Base-by-base conservation (phyloP, 2,888 invertebrate species). In the Helobdella robusta region DNA sequence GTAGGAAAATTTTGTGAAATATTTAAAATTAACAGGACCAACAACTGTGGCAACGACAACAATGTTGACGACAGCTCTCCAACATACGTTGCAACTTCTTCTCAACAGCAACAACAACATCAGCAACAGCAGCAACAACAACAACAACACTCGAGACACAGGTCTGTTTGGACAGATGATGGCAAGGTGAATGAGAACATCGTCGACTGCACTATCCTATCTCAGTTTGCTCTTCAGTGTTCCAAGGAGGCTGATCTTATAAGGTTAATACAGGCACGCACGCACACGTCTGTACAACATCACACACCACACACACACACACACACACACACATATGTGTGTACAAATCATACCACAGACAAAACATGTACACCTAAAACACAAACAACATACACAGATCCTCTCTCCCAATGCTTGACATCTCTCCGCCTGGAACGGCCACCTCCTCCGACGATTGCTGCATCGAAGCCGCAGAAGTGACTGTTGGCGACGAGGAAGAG, bases 361-460 rank as follows among this genome's bases (percentile, higher is more conserved):
- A 25, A 30, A 34, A 59, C 11, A 4, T 6, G 20, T 30, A 58
- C 64, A 40, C 34, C n/a, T 25, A 4, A 5, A 50, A n/a, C 50
- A 50, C 50, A 50, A 6, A 4, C 5, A 50, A 4, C 5, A 50
- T 25, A 54, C 23, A 52, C 30, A 15, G 30, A 63, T 15, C 20
- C 50, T 6, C 59, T 28, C 59, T 20, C 8, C 8, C 15, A 11
- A n/a, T 28, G 28, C 5, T n/a, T 32, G 46, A 48, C 15, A 52
- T 60, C 34, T 65, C 65, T 0, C 65, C 65, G 1, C 65, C 65
- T 2, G 65, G 60, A n/a, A 60, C 65, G 0, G 52, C 64, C 1
- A 35, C 56, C 6, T 64, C 64, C 1, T 52, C 56, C 6, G 65
- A 65, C 36, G 56, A 65, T 18, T 60, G 44, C 18, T 62, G 62